Base-by-base conservation (phyloP, 1,140 invertebrate genomes). In the Tyrophagus putrescentiae region DNA sequence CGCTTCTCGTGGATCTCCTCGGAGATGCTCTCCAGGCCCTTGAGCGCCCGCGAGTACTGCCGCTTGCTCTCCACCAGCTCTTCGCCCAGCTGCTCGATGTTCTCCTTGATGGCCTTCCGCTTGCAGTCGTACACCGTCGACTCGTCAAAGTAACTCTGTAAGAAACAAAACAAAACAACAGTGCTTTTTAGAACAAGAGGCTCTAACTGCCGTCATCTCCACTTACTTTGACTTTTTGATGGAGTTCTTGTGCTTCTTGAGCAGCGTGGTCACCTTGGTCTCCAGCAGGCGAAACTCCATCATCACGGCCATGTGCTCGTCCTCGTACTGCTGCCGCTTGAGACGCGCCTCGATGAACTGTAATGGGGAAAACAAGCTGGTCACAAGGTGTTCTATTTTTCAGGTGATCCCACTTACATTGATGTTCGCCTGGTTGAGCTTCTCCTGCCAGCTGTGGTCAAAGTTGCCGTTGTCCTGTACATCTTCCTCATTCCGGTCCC, bases 391-490 rank as follows among this genome's bases (percentile, higher is more conserved):
- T 53, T 62, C 18, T 27, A 11, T 39, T 16, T 18, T 1, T 57
- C 4, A n/a, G n/a, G 27, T 28, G 44, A 60, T 57, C 34, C 18
- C 44, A 39, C 60, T 63, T 67, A 91, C 88, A 72, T 90, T 84
- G 60, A 86, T 82, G 7, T 88, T 94, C 58, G 90, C 89, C 76
- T 94, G 87, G 73, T 96, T 96, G 21, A 97, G 77, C 87, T 94
- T 94, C 77, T 96, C 92, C 75, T 96, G 92, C 91, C 91, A 96
- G 32, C 90, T 89, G 68, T 86, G 84, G 72, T 94, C 89, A 72
- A 91, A 87, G 70, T 85, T 80, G 28, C 25, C 11, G 44, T 1
- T 36, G 31, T 48, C n/a, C 23, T 13, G 13, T 39, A n/a, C 36
- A 13, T n/a, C 13, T 13, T 29, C 31, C 25, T n/a, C 31, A n/a